Evolutionary conservation across 2,113 vertebrate species (phyloP).

Genomic region (Psephotus haematonotus): DNA sequence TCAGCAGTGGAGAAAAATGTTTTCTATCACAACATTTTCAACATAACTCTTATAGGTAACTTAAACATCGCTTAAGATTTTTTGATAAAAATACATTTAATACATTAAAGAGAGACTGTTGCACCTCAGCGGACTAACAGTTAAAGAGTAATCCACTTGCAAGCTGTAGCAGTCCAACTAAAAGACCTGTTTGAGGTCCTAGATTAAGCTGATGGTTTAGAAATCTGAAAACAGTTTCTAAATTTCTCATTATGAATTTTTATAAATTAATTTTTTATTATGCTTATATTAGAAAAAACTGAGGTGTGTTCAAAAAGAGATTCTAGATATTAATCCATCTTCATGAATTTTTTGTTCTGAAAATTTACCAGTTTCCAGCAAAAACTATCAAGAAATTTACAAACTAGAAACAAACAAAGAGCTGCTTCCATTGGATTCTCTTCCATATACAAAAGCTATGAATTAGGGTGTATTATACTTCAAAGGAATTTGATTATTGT

Average conservation of each 20-base stretch:
- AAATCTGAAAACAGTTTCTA: neutral
- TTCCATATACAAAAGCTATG: neutral
- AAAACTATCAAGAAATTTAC: neutral
- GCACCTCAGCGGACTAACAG: neutral
- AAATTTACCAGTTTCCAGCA: neutral
- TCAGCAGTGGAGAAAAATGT: neutral
- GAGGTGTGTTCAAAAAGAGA: neutral
- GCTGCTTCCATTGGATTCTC: neutral
- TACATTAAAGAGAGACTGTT: neutral
- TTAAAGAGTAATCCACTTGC: neutral
- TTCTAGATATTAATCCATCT: neutral
- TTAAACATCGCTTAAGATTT: neutral
- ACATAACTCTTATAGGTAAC: neutral
- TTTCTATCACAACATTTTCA: neutral
- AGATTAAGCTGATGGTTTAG: neutral
- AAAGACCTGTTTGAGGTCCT: neutral
- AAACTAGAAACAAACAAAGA: neutral
- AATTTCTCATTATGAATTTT: neutral
- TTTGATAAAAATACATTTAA: neutral
- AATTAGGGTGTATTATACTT: neutral
- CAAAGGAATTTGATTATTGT: neutral
- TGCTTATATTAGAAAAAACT: neutral
- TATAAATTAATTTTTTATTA: neutral
- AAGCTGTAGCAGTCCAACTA: neutral
- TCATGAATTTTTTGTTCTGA: neutral